A percentile compares a stretch with the other conserved stretches of the same genome.
Evolutionary conservation across 92 coral and sea anemone species (phyloP).

Genomic region (Nematostella vectensis): DNA sequence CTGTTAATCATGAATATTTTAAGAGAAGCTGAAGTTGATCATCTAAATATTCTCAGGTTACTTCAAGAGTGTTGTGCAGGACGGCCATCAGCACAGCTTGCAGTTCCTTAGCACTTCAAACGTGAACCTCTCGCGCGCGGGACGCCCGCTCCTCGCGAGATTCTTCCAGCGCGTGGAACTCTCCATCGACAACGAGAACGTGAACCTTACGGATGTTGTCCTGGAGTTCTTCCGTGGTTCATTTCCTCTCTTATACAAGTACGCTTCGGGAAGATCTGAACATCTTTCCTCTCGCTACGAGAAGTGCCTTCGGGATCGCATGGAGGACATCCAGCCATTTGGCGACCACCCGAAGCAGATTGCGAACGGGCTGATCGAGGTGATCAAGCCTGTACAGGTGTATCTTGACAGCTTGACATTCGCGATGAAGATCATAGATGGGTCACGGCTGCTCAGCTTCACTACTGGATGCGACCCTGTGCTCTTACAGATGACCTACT

Average conservation of each 20-base stretch:
- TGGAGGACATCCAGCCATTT: slow-evolving; percentile 52
- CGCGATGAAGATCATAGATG: slow-evolving; percentile 37
- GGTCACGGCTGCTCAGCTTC: slow-evolving; percentile 48
- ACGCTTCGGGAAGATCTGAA: slow-evolving; percentile 22
- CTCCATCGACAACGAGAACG: slow-evolving; percentile 41
- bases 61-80: slow-evolving; percentile 43
- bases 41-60: too few relatives aligned
- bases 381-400: slow-evolving; percentile 57
- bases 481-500: slow-evolving; percentile 69
- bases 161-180: slow-evolving; percentile 47
- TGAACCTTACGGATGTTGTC: slow-evolving; percentile 38
- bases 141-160: slow-evolving; percentile 29
- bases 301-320: slow-evolving; percentile 67
- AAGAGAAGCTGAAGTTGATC: too few relatives aligned
- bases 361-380: slow-evolving; percentile 26
- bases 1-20: too few relatives aligned
- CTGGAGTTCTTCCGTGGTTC: slow-evolving; percentile 58
- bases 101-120: slow-evolving; percentile 17
- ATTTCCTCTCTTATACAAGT: slow-evolving; percentile 57
- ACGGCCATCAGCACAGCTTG: slow-evolving; percentile 29
- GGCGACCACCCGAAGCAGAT: slow-evolving; percentile 48
- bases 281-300: slow-evolving; percentile 40
- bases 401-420: slow-evolving; percentile 56
- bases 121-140: slow-evolving; percentile 42
- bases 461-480: slow-evolving; percentile 60